A percentile compares a stretch with the other conserved stretches of the same genome.
Conservation (phyloP, 2,888 invertebrate genomes). For the Chesias legatella region DNA sequence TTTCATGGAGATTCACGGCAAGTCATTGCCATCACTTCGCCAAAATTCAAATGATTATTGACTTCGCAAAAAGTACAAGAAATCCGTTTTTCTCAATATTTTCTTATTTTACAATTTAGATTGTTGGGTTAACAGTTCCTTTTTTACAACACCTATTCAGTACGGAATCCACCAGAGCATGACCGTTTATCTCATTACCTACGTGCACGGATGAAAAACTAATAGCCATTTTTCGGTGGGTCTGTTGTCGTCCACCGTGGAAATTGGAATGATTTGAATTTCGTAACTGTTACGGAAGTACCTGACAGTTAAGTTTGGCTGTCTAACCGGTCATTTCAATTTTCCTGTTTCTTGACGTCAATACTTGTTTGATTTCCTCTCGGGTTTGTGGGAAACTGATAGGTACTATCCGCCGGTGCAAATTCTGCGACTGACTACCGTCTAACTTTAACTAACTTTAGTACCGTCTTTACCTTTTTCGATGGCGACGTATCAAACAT, state of each 20-base stretch:
- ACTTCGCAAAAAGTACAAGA: not conserved
- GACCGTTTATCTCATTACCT: conserved; percentile 31
- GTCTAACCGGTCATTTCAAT: conserved; percentile 13
- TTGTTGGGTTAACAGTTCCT: conserved; percentile 3
- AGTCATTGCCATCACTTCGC: too few relatives aligned
- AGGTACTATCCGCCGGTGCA: too few relatives aligned
- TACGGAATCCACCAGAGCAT: conserved; percentile 32
- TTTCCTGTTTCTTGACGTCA: conserved; percentile 6
- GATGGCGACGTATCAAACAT: too few relatives aligned
- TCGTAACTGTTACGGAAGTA: conserved; percentile 51
- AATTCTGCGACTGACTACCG: not conserved
- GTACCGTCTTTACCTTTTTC: too few relatives aligned
- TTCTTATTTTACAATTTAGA: not conserved
- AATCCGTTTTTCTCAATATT: not conserved
- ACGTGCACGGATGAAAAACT: conserved; percentile 32
- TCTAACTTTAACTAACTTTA: too few relatives aligned
- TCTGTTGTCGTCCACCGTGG: conserved; percentile 47
- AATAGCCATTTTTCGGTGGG: conserved; percentile 32
- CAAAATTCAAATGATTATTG: not conserved
- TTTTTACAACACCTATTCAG: conserved; percentile 16
- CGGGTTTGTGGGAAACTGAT: not conserved
- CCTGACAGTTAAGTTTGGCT: conserved; percentile 12
- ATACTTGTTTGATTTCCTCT: conserved; percentile 4
- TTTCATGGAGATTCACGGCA: too few relatives aligned
- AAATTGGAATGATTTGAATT: conserved; percentile 50